Conservation (phyloP, 2,888 invertebrate species). For the Eupithecia pulchellata region DNA sequence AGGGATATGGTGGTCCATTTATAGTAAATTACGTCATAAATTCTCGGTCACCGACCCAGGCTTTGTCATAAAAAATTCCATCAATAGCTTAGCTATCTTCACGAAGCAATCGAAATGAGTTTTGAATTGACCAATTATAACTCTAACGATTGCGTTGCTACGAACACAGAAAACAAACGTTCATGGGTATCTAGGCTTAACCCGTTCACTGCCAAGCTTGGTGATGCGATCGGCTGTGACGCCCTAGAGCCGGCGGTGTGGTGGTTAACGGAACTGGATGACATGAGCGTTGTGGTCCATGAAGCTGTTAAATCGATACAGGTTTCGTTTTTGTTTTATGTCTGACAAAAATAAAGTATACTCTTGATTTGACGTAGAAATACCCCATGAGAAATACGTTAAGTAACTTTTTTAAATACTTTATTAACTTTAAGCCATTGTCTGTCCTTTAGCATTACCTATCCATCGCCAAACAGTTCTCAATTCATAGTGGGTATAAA, state of each 20-base stretch:
- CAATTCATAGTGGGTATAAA: too few relatives aligned
- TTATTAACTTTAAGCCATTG: not conserved
- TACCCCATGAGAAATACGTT: not conserved
- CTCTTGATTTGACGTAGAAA: not conserved
- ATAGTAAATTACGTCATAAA: not conserved
- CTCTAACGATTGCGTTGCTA: conserved; percentile 13
- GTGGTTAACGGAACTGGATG: too few relatives aligned
- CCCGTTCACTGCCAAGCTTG: too few relatives aligned
- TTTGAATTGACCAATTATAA: conserved; percentile 58
- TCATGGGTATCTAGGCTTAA: not conserved
- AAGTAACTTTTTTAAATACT: not conserved
- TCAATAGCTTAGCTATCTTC: conserved; percentile 51
- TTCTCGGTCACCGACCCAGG: not conserved
- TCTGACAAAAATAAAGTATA: not conserved
- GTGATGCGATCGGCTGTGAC: too few relatives aligned
- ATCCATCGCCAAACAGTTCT: too few relatives aligned
- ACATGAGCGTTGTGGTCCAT: too few relatives aligned
- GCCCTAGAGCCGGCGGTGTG: too few relatives aligned
- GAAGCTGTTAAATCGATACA: too few relatives aligned
- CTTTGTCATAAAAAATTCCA: conserved; percentile 52
- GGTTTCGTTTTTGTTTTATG: too few relatives aligned
- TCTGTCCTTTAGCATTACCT: not conserved
- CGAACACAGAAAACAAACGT: not conserved
- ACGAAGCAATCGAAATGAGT: conserved; percentile 53
- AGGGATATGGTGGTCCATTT: not conserved